Base-by-base conservation (phyloP, 2,797 vertebrate genomes). In the Furcifer pardalis region DNA sequence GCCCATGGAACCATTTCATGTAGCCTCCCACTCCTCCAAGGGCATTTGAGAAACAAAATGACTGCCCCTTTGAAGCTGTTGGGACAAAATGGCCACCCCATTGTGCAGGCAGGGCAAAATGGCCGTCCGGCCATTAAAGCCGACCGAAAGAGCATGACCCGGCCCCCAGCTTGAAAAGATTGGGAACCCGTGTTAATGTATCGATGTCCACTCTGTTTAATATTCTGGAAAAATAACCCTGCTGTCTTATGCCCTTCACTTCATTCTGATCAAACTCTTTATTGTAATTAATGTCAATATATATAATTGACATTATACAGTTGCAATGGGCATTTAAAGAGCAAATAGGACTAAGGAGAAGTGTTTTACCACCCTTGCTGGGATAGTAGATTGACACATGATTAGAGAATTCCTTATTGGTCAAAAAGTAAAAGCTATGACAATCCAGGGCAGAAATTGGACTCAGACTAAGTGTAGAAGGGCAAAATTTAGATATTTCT, bases 181-280 rank as follows among this genome's bases (percentile, higher is more conserved):
- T n/a, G n/a, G n/a, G n/a, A n/a, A n/a, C n/a, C n/a, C n/a, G n/a
- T n/a, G n/a, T n/a, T n/a, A n/a, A n/a, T n/a, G n/a, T n/a, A n/a
- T n/a, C n/a, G n/a, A n/a, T n/a, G n/a, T n/a, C 19, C 32, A 7
- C 40, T 83, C 87, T 89, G 82, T 86, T 77, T 85, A 88, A 27
- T 21, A 12, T 25, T 35, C 30, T 4, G 12, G 82, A 68, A 71
- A 49, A 1, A 46, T 52, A 25, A 23, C 5, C 40, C 44, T 86
- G 63, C 56, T 71, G 37, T 40, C 37, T 56, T 23, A 27, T 78
- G 69, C 85, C 71, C 62, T 77, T 88, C 77, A 13, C 65, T 88
- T 86, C 9, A 42, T 80, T 89, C 89, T 85, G 83, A 77, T 79
- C 77, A 89, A 44, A 63, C n/a, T 88, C 56, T 77, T 46, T 76